These are phyloP conservation scores for Anguilla megastoma DNA, from an alignment of 2,797 vertebrate species.

Conservation along the genomic window DNA sequence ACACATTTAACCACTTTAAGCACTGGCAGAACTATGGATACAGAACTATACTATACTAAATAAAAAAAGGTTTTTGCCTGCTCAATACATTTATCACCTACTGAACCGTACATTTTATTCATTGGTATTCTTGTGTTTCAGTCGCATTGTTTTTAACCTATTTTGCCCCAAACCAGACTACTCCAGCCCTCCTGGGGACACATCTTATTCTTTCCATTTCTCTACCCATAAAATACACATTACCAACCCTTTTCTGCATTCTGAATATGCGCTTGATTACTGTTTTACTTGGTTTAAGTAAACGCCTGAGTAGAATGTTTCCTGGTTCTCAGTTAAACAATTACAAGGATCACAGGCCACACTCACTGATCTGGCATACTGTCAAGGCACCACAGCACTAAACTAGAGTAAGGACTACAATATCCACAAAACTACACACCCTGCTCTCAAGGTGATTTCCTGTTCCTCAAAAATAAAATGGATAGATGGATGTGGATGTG, in stretches of 20 bases:
- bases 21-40: neutral
- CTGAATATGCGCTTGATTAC: slow-evolving; percentile 51
- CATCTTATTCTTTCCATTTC: neutral
- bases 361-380: slow-evolving; percentile 62
- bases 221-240: slow-evolving; percentile 1
- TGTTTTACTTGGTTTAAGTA: slow-evolving; percentile 58
- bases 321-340: slow-evolving; percentile 62
- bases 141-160: neutral
- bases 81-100: neutral
- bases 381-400: slow-evolving; percentile 24
- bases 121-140: neutral
- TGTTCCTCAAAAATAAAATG: neutral
- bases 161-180: neutral
- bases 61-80: neutral
- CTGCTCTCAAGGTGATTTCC: neutral
- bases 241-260: slow-evolving; percentile 20
- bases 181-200: neutral
- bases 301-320: slow-evolving; percentile 57
- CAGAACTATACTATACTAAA: neutral
- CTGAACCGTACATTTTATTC: neutral
- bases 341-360: slow-evolving; percentile 65
- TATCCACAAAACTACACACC: slow-evolving; percentile 8
- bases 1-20: neutral
- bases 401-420: slow-evolving; percentile 4
- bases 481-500: neutral